These are phyloP conservation scores for Drosophila pandora DNA, from an alignment of 1,140 invertebrate genomes.

Conservation along the genomic window DNA sequence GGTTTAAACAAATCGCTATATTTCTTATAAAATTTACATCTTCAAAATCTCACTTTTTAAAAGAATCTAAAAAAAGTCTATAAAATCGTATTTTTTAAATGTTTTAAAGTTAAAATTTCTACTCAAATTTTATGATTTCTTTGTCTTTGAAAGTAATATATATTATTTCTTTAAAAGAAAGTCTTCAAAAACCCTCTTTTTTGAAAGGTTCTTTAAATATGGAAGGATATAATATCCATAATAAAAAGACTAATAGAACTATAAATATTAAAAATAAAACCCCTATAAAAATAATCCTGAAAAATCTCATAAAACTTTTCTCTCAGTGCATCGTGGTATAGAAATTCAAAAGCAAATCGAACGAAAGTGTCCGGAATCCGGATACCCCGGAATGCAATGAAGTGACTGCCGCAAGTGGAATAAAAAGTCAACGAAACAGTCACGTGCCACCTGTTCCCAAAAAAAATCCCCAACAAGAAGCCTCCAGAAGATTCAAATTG, in stretches of 20 bases:
- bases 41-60: no score
- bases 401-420: slow-evolving; percentile 1
- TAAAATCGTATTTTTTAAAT: no score
- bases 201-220: no score
- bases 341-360: slow-evolving; percentile 9
- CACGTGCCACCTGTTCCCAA: neutral
- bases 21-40: no score
- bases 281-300: neutral
- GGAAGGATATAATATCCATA: no score
- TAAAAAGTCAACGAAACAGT: neutral
- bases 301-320: neutral
- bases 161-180: neutral
- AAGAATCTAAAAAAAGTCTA: no score
- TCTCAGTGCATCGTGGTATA: slow-evolving; percentile 17
- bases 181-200: no score
- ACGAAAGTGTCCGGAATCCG: slow-evolving; percentile 19
- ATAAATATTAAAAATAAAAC: no score
- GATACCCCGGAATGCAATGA: slow-evolving; percentile 15
- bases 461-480: neutral
- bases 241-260: no score
- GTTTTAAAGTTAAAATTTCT: neutral
- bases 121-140: neutral
- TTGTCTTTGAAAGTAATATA: neutral
- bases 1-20: no score
- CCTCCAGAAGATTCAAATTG: neutral